phyloP scores from a whole-genome alignment of 2,888 invertebrate species.

The Trypoxylon attenuatum region DNA sequence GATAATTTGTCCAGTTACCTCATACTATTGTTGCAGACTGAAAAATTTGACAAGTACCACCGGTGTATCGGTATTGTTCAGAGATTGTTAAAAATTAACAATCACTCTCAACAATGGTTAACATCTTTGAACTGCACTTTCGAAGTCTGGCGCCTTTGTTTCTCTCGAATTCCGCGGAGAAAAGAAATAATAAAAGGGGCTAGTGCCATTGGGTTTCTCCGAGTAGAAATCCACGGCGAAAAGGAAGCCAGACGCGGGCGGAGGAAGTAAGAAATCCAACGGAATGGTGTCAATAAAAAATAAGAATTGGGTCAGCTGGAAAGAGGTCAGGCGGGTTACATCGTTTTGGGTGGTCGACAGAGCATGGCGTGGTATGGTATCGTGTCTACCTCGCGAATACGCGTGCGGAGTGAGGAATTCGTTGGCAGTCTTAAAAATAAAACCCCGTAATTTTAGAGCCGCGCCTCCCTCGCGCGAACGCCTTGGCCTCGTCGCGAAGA shows the following conservation, averaged over 20 bases:
- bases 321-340: conserved; percentile 7
- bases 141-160: background rate
- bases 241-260: background rate
- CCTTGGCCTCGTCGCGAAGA: background rate
- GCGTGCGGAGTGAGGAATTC: background rate
- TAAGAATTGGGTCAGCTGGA: conserved; percentile 19
- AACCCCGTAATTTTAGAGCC: conserved; percentile 21
- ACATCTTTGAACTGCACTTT: too few relatives aligned
- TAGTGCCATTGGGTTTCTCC: too few relatives aligned
- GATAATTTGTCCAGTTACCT: too few relatives aligned
- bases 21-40: too few relatives aligned
- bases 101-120: too few relatives aligned
- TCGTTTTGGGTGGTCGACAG: background rate
- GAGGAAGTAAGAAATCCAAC: conserved; percentile 2
- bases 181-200: too few relatives aligned
- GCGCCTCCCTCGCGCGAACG: background rate
- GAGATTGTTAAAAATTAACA: too few relatives aligned
- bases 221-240: background rate
- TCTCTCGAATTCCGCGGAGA: background rate
- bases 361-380: conserved; percentile 5
- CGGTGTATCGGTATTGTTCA: too few relatives aligned
- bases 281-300: conserved; percentile 13
- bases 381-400: conserved; percentile 8
- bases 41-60: too few relatives aligned
- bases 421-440: conserved; percentile 7